phyloP scores from a whole-genome alignment of 2,113 vertebrate species.

The Mionectes macconnelli region DNA sequence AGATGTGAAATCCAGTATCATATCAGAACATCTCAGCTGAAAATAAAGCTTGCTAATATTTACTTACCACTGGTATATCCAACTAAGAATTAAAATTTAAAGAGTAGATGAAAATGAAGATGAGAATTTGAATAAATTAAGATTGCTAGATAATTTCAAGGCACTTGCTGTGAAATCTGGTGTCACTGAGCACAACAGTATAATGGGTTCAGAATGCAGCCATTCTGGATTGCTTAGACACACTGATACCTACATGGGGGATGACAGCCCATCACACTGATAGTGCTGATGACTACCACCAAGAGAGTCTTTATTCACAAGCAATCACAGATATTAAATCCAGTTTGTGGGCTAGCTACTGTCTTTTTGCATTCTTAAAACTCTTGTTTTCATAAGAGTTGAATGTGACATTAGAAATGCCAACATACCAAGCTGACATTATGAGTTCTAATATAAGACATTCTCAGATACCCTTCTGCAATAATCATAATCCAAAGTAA shows the following conservation, averaged over 20 bases:
- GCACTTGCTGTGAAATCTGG: constrained; percentile 20
- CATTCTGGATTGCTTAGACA: neutral
- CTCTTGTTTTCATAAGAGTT: neutral
- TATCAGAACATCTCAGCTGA: neutral
- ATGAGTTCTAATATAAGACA: neutral
- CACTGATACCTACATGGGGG: neutral
- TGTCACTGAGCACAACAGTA: neutral
- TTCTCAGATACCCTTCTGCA: neutral
- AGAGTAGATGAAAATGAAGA: neutral
- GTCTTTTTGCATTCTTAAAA: neutral
- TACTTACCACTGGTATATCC: neutral
- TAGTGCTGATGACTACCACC: neutral
- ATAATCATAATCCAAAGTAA: neutral
- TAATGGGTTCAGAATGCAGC: neutral
- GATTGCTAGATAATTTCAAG: neutral
- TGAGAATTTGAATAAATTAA: constrained; percentile 6
- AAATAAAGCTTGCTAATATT: neutral
- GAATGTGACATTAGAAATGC: neutral
- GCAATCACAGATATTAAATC: constrained; percentile 31
- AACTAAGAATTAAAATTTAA: neutral
- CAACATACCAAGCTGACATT: neutral
- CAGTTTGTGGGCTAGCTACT: neutral
- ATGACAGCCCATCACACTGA: neutral
- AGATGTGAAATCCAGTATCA: neutral
- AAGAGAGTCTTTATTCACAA: neutral